These are phyloP conservation scores for Anguilla obscura DNA, from an alignment of 2,797 vertebrate species.

Conservation along the genomic window DNA sequence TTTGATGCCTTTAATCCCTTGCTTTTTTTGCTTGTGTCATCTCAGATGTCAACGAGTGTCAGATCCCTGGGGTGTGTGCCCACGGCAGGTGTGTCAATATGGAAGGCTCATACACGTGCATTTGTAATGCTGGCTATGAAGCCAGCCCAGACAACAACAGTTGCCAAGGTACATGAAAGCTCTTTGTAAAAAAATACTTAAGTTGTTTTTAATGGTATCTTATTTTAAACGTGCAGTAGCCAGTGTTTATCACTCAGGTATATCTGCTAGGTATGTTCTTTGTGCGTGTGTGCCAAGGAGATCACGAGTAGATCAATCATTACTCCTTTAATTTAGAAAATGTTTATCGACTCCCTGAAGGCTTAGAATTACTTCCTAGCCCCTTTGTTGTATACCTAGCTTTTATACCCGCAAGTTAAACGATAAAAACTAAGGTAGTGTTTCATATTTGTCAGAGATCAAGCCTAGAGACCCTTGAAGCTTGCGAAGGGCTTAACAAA, in stretches of 20 bases:
- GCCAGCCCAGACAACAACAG: slow-evolving; percentile 66
- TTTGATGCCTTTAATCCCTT: not conserved
- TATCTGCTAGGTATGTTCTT: not conserved
- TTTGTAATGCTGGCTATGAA: slow-evolving; percentile 80
- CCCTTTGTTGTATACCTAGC: not conserved
- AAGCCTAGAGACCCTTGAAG: slow-evolving; percentile 49
- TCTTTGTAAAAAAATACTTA: not conserved
- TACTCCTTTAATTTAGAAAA: not conserved
- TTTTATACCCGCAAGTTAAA: not conserved
- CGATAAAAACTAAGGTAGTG: not conserved
- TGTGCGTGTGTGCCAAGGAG: not conserved
- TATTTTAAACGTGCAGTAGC: not conserved
- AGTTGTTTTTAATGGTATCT: not conserved
- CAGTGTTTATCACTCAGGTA: not conserved
- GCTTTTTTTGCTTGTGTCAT: slow-evolving; percentile 19
- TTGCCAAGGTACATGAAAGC: slow-evolving; percentile 78
- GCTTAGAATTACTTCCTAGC: not conserved
- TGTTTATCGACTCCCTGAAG: not conserved
- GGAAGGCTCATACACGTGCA: slow-evolving; percentile 83
- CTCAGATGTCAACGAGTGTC: slow-evolving; percentile 84
- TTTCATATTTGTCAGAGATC: slow-evolving; percentile 20
- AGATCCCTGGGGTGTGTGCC: slow-evolving; percentile 72
- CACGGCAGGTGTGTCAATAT: slow-evolving; percentile 81
- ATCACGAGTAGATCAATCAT: not conserved
- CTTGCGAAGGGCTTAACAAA: slow-evolving; percentile 32